These are phyloP conservation scores for Trachops cirrhosus DNA, from an alignment of 2,797 vertebrate genomes.

Conservation along the genomic window DNA sequence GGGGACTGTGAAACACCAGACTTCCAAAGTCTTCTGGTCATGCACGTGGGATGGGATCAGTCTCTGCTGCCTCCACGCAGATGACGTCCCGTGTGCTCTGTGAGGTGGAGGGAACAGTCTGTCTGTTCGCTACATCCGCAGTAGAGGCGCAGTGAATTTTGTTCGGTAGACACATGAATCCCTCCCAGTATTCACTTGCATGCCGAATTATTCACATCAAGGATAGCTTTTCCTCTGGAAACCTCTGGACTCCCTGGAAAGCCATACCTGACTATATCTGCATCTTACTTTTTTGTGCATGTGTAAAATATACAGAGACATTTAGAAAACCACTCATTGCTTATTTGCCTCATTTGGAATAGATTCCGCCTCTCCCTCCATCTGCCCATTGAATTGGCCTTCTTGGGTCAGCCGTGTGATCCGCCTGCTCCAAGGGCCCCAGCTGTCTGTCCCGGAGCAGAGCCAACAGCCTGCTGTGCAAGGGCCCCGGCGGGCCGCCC, in stretches of 20 bases:
- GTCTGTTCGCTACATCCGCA: background rate
- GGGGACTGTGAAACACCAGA: background rate
- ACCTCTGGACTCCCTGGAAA: background rate
- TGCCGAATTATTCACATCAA: background rate
- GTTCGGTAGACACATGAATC: background rate
- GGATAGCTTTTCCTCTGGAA: background rate
- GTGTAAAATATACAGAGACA: background rate
- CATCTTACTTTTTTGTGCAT: background rate
- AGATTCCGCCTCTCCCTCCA: background rate
- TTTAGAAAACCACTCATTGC: background rate
- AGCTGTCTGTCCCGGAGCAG: background rate
- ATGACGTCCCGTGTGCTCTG: background rate
- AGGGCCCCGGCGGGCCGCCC: background rate
- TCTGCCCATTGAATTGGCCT: background rate
- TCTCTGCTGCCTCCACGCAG: background rate
- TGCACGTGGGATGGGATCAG: accelerated
- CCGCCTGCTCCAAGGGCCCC: background rate
- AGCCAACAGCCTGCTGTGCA: background rate
- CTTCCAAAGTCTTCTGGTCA: background rate
- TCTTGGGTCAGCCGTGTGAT: background rate
- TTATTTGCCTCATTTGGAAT: background rate
- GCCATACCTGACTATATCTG: background rate
- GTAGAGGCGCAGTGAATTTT: background rate
- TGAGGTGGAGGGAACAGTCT: background rate
- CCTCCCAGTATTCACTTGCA: background rate